Evolutionary conservation across 2,888 invertebrate species (phyloP), one percentile per base, ranked within the genome.

Genomic region (Stratiomys singularior): DNA sequence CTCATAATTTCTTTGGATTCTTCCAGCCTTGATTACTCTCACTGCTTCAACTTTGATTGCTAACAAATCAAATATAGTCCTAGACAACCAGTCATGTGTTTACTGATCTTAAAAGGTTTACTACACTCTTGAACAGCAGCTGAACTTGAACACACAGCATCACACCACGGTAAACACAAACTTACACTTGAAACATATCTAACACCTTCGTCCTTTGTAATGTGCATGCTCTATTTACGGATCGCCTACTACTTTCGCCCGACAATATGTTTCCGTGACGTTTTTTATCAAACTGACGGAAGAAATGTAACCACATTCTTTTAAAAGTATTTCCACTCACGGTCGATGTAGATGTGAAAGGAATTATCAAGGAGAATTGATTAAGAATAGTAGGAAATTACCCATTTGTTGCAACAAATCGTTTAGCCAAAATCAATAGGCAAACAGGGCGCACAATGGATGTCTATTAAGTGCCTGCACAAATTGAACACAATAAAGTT

Each of bases 401-500:
- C 5, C 21, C 18, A 18, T 60, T 60, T 60, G 25, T 37, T 60
- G 60, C 60, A 60, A 60, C 60, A 60, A 60, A 5, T 25, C 11
- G 60, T 25, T 60, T n/a, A 23, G 23, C 25, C 15, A 7, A 21
- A 60, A 60, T 60, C 60, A 60, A 60, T 60, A 60, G 60, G 4
- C 4, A 60, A 25, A 21, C 60, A 52, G 52, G 9, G 5, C 2
- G 7, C 60, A 60, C 60, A 60, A 60, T 25, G 15, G 60, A 25
- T n/a, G 7, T 25, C 21, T 23, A 60, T 60, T 15, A 60, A 60
- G 60, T 60, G 60, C 9, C 4, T 7, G 25, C 60, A 37, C 37
- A 60, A 60, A 60, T 18, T 60, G 60, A 60, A 60, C 23, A 60
- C 7, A 25, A 21, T 11, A 60, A n/a, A 21, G 25, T 60, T 60